Base-by-base conservation (phyloP, 2,797 vertebrate genomes). In the Tarsius wallacei region DNA sequence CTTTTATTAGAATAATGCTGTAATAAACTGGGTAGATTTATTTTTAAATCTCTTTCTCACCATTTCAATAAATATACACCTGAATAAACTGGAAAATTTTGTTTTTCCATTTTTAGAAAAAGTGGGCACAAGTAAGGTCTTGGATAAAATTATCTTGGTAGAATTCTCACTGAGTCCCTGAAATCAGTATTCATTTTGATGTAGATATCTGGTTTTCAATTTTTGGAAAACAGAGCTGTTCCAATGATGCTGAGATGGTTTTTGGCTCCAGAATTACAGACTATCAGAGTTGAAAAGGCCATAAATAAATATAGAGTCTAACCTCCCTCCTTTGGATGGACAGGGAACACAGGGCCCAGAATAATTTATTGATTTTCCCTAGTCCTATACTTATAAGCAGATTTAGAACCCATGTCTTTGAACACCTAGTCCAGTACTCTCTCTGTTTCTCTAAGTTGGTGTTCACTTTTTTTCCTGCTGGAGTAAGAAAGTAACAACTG, bases 121-220 rank as follows among this genome's bases (percentile, higher is more conserved):
- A 94, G 11, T 16, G 2, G 77, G 12, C 1, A 53, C 42, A 84
- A 80, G 26, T 36, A 93, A 74, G 15, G 7, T 22, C 53, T 89
- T 89, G 26, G 19, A 55, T 93, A 82, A 92, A 89, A 91, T 93
- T 82, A 19, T 85, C 57, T 93, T 95, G 73, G 22, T 63, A 63
- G 71, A 87, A 84, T 81, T 31, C 24, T 63, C n/a, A 17, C 15
- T 78, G 47, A 82, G 78, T 84, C 15, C 55, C 70, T 73, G 17
- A 91, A 94, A 61, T 88, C 81, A 71, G 7, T 74, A 8, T 87
- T 97, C 63, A 96, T 17, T 98, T n/a, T 94, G 49, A 68, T 91
- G 2, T 51, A 78, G 49, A 85, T 93, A 87, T 73, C 51, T 90
- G 51, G 19, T 74, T 94, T 85, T 57, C 0, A 81, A 12, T 93